Evolutionary conservation across 2,797 vertebrate species (phyloP).

Genomic region (Etheostoma nigrum): DNA sequence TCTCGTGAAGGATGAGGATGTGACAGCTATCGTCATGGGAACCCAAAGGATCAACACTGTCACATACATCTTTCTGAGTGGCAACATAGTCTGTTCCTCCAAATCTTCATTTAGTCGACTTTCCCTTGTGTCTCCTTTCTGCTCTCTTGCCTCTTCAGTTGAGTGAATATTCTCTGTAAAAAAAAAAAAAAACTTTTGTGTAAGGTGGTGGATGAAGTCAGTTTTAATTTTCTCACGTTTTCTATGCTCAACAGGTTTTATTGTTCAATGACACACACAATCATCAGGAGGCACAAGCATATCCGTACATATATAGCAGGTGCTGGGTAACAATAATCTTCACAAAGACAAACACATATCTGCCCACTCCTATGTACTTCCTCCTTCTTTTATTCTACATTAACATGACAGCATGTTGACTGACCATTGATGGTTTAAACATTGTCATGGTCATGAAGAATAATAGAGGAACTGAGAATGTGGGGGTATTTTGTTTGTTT

Average conservation of each 20-base stretch:
- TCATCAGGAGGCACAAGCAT: neutral
- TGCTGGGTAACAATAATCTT: neutral
- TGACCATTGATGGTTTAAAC: neutral
- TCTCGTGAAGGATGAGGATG: constrained; percentile 36
- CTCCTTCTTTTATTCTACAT: neutral
- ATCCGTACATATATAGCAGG: neutral
- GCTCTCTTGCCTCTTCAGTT: neutral
- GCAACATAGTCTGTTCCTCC: constrained; percentile 24
- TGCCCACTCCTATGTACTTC: neutral
- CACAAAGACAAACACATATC: neutral
- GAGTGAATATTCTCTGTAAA: neutral
- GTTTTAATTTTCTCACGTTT: neutral
- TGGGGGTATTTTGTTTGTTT: neutral
- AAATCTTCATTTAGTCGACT: constrained; percentile 44
- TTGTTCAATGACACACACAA: constrained; percentile 1
- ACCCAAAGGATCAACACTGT: constrained; percentile 45
- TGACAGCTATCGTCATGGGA: constrained; percentile 50
- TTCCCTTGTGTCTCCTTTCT: neutral
- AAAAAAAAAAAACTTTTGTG: neutral
- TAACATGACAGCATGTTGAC: neutral
- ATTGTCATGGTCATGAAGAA: neutral
- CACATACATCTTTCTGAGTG: constrained; percentile 38
- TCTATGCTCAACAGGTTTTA: neutral
- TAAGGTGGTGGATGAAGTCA: neutral
- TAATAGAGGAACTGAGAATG: neutral